Evolutionary conservation across 2,797 vertebrate species (phyloP).

Genomic region (Paguma larvata): DNA sequence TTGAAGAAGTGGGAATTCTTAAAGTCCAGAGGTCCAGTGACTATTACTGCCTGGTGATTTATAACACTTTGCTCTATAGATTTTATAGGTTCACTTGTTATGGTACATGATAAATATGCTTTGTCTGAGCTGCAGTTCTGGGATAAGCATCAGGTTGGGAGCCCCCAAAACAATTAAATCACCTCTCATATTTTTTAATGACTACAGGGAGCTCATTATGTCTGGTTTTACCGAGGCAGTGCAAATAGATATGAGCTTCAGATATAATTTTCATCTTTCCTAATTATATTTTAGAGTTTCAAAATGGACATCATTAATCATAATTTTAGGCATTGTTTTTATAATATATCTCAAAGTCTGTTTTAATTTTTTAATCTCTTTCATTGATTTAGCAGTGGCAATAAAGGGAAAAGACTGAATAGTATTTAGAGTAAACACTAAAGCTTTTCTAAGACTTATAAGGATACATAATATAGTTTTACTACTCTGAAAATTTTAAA

Average conservation of each 20-base stretch:
- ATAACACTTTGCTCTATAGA: constrained; percentile 67
- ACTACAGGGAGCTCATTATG: constrained; percentile 83
- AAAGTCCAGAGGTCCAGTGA: constrained; percentile 59
- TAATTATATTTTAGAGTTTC: constrained; percentile 73
- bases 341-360: constrained; percentile 40
- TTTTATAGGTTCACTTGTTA: constrained; percentile 63
- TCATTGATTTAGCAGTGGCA: constrained; percentile 60
- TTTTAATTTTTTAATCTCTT: constrained; percentile 73
- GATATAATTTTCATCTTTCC: constrained; percentile 78
- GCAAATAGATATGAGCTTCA: constrained; percentile 74
- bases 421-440: constrained; percentile 25
- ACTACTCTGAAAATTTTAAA: constrained; percentile 3
- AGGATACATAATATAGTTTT: neutral
- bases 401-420: neutral
- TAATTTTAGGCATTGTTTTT: constrained; percentile 71
- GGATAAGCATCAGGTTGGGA: constrained; percentile 77
- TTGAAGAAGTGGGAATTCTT: constrained; percentile 67
- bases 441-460: constrained; percentile 26
- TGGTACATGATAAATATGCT: constrained; percentile 70
- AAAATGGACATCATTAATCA: constrained; percentile 65
- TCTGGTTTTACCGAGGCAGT: constrained; percentile 74
- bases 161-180: constrained; percentile 83
- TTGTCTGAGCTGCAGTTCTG: constrained; percentile 73
- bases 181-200: constrained; percentile 86
- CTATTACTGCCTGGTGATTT: constrained; percentile 68